Base-by-base conservation (phyloP, 2,888 invertebrate genomes). In the Euphydryas editha region DNA sequence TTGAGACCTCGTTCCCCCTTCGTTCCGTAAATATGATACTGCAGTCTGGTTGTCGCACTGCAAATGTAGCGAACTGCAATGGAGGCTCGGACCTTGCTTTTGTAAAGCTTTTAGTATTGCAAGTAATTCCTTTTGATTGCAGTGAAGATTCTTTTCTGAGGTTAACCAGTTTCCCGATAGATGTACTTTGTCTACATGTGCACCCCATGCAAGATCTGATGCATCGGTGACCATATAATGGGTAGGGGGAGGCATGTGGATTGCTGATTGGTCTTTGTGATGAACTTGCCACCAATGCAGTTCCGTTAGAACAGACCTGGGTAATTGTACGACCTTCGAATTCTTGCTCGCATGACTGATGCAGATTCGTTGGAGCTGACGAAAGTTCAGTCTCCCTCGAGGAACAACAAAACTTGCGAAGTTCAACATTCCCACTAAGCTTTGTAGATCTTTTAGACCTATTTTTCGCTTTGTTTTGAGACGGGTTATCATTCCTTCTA, bases 351-450 rank as follows among this genome's bases (percentile, higher is more conserved):
- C n/a, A n/a, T n/a, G n/a, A n/a, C n/a, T n/a, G n/a, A n/a, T n/a
- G n/a, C n/a, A n/a, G 8, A 44, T 30, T 15, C 30, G 70, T 18
- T 72, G 61, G 2, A 72, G 56, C 1, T 63, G 51, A 8, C 75
- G 72, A 57, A 71, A 66, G 55, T 76, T 65, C 10, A 78, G 61
- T 15, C 77, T 42, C 1, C 77, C 76, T 24, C 71, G 59, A 8
- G 74, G 73, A 0, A 77, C 69, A 0, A 59, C 59, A 62, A 76
- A 76, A 20, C 72, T 75, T 18, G 75, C 72, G 56, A 78, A 75
- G 20, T 76, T 75, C 8, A 74, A 18, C 0, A 70, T 37, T 6
- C 73, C 77, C n/a, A 75, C 61, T 10, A 75, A 4, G 5, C 74
- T 75, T 46, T 77, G 74, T 73, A 44, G 51, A 21, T n/a, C 47